Conservation (phyloP, 2,113 vertebrate genomes). For the Globicephala melas region DNA sequence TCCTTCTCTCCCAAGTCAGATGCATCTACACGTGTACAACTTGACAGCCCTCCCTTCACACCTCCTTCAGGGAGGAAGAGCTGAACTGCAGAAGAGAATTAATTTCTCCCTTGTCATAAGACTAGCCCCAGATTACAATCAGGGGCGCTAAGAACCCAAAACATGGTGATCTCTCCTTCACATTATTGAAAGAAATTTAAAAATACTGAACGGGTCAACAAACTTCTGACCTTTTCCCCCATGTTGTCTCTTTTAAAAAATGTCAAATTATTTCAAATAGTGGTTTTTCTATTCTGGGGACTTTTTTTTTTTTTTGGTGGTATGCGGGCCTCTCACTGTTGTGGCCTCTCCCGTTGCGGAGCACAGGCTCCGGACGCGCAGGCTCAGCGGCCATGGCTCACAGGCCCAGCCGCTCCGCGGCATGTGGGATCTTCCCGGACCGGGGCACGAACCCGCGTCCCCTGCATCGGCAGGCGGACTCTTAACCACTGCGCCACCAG, state of each 20-base stretch:
- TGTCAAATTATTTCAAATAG: neutral
- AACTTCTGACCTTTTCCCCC: neutral
- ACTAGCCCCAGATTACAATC: neutral
- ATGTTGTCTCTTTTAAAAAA: neutral
- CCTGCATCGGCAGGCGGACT: no score
- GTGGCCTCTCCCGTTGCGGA: no score
- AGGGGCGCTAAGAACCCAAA: neutral
- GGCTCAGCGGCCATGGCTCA: no score
- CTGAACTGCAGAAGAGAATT: neutral
- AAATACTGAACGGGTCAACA: neutral
- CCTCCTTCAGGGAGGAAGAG: neutral
- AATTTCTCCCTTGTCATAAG: neutral
- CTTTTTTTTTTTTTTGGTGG: neutral
- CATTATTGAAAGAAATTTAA: neutral
- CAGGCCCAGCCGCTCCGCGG: no score
- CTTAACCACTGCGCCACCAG: no score
- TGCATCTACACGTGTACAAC: no score
- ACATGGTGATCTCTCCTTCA: neutral
- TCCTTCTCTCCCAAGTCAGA: neutral
- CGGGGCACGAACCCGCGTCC: no score
- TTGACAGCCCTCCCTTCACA: neutral
- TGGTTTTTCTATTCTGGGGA: neutral
- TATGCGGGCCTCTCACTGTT: no score
- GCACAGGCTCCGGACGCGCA: no score
- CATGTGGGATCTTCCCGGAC: no score